A percentile compares a stretch with the other conserved stretches of the same genome.
Conservation (phyloP, 2,797 vertebrate species). For the Ambastaia sidthimunki region DNA sequence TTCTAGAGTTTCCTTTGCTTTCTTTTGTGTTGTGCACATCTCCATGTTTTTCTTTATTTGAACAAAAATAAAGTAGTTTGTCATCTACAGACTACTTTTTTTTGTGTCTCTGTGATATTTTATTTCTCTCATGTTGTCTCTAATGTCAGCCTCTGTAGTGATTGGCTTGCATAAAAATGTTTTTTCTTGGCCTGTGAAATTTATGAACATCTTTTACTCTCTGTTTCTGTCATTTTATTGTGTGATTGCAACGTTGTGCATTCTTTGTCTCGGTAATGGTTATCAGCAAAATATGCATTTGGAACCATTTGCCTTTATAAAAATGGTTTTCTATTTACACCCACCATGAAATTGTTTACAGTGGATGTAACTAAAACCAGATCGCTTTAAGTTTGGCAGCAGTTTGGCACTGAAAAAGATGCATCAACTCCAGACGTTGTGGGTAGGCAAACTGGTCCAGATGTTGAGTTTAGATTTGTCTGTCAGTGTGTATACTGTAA, state of each 20-base stretch:
- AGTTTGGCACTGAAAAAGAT: conserved; percentile 37
- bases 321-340: conserved; percentile 15
- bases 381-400: conserved; percentile 31
- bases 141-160: conserved; percentile 41
- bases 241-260: conserved; percentile 11
- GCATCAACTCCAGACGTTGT: conserved; percentile 26
- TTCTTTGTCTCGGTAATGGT: conserved; percentile 11
- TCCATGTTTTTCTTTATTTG: not conserved
- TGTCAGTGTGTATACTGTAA: conserved; percentile 6
- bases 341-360: conserved; percentile 18
- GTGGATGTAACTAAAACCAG: not conserved
- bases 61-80: not conserved
- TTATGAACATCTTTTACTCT: not conserved
- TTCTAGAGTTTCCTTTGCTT: not conserved
- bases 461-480: conserved; percentile 32
- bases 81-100: conserved; percentile 27
- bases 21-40: not conserved
- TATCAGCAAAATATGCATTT: conserved; percentile 40
- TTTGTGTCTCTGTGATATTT: not conserved
- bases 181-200: conserved; percentile 3
- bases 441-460: conserved; percentile 32
- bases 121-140: conserved; percentile 46
- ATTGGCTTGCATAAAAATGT: conserved; percentile 47
- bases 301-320: conserved; percentile 15
- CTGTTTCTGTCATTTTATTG: conserved; percentile 26